Conservation (phyloP, 23 tunicate species). For the Trididemnum nubilum region DNA sequence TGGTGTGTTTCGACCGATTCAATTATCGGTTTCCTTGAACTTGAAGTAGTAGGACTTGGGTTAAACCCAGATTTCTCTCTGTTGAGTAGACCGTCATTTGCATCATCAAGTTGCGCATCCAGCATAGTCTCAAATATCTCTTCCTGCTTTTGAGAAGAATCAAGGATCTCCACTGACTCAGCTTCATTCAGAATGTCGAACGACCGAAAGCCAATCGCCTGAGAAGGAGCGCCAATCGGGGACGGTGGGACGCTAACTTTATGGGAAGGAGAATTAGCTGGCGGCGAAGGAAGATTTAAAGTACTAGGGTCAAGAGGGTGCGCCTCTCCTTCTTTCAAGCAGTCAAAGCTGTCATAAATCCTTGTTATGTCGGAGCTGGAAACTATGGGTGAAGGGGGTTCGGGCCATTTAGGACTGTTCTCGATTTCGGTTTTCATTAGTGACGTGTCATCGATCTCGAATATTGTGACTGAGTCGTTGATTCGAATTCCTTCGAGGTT, state of each 20-base stretch:
- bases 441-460: slow-evolving; percentile 11
- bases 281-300: too few relatives aligned
- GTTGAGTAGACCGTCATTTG: neutral
- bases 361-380: neutral
- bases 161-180: neutral
- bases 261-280: too few relatives aligned
- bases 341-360: slow-evolving; percentile 1
- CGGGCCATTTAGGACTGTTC: neutral
- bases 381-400: neutral
- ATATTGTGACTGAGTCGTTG: slow-evolving; percentile 11
- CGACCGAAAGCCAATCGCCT: neutral
- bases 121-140: slow-evolving; percentile 5
- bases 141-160: slow-evolving; percentile 14
- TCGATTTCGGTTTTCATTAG: neutral
- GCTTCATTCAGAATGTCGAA: slow-evolving; percentile 3
- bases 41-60: neutral
- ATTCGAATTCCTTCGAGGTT: neutral
- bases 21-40: neutral
- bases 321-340: neutral
- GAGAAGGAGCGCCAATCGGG: neutral
- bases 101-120: slow-evolving; percentile 11
- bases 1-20: neutral
- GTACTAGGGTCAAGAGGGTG: neutral
- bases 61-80: neutral
- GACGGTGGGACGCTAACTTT: neutral